These are phyloP conservation scores for Ageneiosus marmoratus DNA, from an alignment of 2,113 vertebrate genomes.

Conservation along the genomic window DNA sequence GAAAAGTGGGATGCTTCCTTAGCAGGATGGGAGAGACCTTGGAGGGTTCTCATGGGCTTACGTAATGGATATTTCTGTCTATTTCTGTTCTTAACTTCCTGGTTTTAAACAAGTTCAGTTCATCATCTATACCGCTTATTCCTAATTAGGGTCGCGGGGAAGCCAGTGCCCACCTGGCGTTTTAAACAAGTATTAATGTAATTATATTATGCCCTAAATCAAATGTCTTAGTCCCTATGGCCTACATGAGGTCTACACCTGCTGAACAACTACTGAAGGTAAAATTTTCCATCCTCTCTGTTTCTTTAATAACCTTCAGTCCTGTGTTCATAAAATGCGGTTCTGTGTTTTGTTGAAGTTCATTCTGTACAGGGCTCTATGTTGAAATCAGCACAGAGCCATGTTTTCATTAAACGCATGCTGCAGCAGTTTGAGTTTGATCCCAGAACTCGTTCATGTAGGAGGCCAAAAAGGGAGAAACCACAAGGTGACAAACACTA, in stretches of 20 bases:
- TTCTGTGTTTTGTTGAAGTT: background rate
- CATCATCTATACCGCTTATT: no score
- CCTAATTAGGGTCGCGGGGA: no score
- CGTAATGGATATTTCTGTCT: background rate
- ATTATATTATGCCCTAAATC: background rate
- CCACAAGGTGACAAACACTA: background rate
- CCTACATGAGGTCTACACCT: background rate
- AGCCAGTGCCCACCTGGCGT: no score
- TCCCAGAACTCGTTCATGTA: slow-evolving; percentile 37
- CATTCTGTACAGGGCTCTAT: slow-evolving; percentile 16
- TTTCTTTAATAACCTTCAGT: background rate
- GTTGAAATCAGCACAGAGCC: background rate
- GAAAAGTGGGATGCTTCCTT: background rate
- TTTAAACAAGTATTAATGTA: background rate
- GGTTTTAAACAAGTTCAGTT: background rate
- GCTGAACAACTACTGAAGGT: background rate
- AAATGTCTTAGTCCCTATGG: background rate
- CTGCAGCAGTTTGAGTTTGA: slow-evolving; percentile 26
- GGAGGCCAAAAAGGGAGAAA: slow-evolving; percentile 19
- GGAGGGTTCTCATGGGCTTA: background rate
- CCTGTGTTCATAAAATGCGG: background rate
- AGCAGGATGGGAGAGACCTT: background rate
- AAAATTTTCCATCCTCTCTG: background rate
- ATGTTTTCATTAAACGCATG: slow-evolving; percentile 26
- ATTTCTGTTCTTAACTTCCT: background rate